Base-by-base conservation (phyloP, 2,113 vertebrate genomes). In the Misgurnus mizolepis region DNA sequence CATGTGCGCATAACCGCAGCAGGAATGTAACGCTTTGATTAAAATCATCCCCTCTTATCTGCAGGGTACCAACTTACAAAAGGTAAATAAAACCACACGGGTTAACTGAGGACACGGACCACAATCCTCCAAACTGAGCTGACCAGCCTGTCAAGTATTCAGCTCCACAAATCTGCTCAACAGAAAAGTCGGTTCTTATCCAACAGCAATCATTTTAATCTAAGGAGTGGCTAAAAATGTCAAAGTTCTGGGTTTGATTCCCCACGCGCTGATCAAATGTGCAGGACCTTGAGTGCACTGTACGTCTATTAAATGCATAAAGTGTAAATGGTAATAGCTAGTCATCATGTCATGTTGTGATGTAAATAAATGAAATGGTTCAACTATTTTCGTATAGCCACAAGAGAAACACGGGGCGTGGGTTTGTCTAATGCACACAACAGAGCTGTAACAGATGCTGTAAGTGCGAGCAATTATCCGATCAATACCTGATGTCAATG, bases 1-100 rank as follows among this genome's bases (percentile, higher is more conserved):
- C 11, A 45, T n/a, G 43, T 41, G 18, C n/a, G 61, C 71, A 50
- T 12, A 22, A 61, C 66, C 55, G 10, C 67, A 40, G 11, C 67
- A 47, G 71, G 53, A 75, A 74, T 60, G 18, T 22, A 50, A 53
- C n/a, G 50, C 53, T 76, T 53, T 11, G 53, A 64, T 73, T 50
- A 41, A 6, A 64, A 67, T 47, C 67, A 41, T 55, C 34, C 18
- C 17, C 61, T 66, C 10, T 68, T 27, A 41, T 64, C 55, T 15
- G 55, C 55, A 56, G 55, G 15, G 55, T 56, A n/a, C 15, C 68
- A 58, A 17, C 6, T 12, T 22, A 60, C 3, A 39, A 61, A 17
- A 43, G 39, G 39, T 14, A 40, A 73, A 60, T 73, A 17, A 73
- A 45, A 74, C n/a, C 71, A 43, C 71, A 73, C 39, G 43, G n/a